These are phyloP conservation scores for Plotosus lineatus DNA, from an alignment of 2,113 vertebrate species.

Conservation along the genomic window DNA sequence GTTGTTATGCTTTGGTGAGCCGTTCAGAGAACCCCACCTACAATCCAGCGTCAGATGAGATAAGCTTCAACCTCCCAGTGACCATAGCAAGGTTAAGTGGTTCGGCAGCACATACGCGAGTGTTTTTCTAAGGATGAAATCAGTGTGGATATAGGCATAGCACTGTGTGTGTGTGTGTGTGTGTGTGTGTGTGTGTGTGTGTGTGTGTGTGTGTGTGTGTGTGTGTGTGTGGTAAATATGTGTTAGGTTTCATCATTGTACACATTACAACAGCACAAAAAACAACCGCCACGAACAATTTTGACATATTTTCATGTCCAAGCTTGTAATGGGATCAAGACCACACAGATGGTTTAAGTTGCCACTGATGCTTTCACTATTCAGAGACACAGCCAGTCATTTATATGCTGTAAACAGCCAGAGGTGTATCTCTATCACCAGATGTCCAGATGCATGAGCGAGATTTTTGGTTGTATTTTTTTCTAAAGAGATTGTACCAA, in stretches of 20 bases:
- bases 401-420: neutral
- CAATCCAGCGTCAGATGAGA: no score
- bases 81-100: no score
- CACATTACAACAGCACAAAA: conserved; percentile 7
- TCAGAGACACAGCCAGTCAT: neutral
- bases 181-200: neutral
- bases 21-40: no score
- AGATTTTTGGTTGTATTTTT: conserved; percentile 34
- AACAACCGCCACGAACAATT: neutral
- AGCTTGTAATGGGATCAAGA: neutral
- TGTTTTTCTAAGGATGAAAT: neutral
- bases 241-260: neutral
- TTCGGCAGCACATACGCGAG: no score
- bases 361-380: neutral
- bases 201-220: neutral
- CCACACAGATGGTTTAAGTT: neutral
- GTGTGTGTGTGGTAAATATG: neutral
- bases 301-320: neutral
- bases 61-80: no score
- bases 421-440: neutral
- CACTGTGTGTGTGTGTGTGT: neutral
- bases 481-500: conserved; percentile 11
- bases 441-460: neutral
- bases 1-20: no score
- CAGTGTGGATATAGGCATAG: neutral